Conservation (phyloP, 2,888 invertebrate species). For the Steinernema hermaphroditum region DNA sequence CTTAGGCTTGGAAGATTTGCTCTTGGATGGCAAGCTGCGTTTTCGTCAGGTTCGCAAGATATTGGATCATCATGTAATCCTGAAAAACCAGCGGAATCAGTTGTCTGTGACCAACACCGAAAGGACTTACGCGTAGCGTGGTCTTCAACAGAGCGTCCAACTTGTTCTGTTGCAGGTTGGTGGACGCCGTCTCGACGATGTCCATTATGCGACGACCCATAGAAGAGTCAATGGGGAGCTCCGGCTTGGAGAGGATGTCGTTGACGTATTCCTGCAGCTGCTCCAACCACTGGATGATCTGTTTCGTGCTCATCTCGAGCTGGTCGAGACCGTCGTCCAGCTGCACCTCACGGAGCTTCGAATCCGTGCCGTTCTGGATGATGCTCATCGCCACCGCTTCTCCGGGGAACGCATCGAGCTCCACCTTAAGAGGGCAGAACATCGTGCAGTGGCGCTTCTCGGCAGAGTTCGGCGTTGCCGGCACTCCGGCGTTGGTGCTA, state of each 20-base stretch:
- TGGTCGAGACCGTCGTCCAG: conserved; percentile 73
- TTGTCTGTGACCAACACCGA: no score
- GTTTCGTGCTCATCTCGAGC: conserved; percentile 81
- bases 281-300: conserved; percentile 72
- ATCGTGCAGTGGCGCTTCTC: conserved; percentile 40
- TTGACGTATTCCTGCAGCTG: conserved; percentile 70
- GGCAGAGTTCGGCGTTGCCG: conserved; percentile 85
- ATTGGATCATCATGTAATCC: conserved; percentile 94
- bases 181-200: conserved; percentile 85
- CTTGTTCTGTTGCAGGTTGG: conserved; percentile 80
- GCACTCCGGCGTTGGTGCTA: conserved; percentile 87
- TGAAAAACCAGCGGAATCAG: no score
- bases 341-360: conserved; percentile 72
- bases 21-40: conserved; percentile 95
- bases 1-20: conserved; percentile 73
- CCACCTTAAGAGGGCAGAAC: conserved; percentile 73
- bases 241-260: conserved; percentile 78
- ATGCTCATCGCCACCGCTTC: conserved; percentile 74
- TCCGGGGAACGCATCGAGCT: conserved; percentile 85
- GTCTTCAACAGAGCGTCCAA: conserved; percentile 93
- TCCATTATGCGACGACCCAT: conserved; percentile 87
- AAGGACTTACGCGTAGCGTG: conserved; percentile 81
- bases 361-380: conserved; percentile 57
- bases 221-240: conserved; percentile 72
- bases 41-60: conserved; percentile 90